Evolutionary conservation across 1,140 invertebrate genomes (phyloP), one percentile per base, ranked within the genome.

Genomic region (Atta texana): DNA sequence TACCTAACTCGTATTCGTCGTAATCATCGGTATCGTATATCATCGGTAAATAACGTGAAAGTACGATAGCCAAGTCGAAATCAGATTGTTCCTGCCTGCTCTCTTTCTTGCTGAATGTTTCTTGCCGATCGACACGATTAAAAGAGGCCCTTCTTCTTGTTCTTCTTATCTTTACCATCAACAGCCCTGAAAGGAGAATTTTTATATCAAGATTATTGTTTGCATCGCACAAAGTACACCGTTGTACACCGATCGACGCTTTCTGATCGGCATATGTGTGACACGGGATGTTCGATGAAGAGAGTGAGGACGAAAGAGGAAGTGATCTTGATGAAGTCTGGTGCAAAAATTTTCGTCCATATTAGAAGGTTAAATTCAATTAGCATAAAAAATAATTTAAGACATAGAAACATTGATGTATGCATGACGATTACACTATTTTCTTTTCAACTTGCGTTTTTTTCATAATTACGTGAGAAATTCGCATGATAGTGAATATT

Each of bases 151-250:
- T 96, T 96, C 93, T 96, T 96, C 95, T 96, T 96, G 90, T 91
- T 96, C 92, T 96, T 96, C 93, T 96, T 96, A 88, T 96, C 96
- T 94, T 96, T 96, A 90, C 96, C 96, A 88, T 96, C 96, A 88
- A 96, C 95, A 72, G 95, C 89, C 93, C 96, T 96, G 95, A 92
- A 96, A 95, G 92, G 91, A 92, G 92, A 94, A 95, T 94, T 77
- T 78, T 76, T 74, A 82, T 68, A 63, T 88, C 49, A 87, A 90
- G 63, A 61, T 39, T 84, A 75, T 61, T 63, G 69, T 39, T 59
- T 49, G 28, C 24, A 24, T 78, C 59, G 31, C 59, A 18, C 5
- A 14, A 61, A 61, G n/a, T n/a, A n/a, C n/a, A n/a, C n/a, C n/a
- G 14, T 21, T 61, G 31, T 31, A 76, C 55, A 76, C 28, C 51